phyloP scores from a whole-genome alignment of 2,113 vertebrate genomes.

The Bubo scandiacus region DNA sequence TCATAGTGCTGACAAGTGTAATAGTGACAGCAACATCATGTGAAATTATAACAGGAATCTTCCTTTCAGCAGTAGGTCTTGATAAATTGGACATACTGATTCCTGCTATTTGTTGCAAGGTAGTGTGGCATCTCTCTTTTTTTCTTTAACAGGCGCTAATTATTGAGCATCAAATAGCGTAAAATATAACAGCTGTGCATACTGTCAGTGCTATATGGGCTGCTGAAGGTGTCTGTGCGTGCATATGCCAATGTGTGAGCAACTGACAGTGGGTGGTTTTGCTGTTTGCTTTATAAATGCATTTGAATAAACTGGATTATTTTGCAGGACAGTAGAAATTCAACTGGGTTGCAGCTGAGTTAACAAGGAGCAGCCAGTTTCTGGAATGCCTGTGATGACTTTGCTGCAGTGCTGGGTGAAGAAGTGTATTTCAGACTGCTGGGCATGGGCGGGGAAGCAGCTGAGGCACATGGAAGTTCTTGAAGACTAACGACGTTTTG shows the following conservation, averaged over 20 bases:
- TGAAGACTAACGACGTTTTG: background rate
- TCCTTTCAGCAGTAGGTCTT: conserved; percentile 67
- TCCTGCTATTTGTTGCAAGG: conserved; percentile 69
- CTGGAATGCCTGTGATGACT: background rate
- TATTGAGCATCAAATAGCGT: conserved; percentile 87
- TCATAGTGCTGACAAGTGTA: conserved; percentile 77
- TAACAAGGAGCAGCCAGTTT: conserved; percentile 3
- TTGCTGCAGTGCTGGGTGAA: background rate
- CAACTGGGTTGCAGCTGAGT: conserved; percentile 31
- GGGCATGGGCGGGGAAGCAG: background rate
- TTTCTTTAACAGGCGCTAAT: conserved; percentile 80
- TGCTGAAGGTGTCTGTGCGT: conserved; percentile 74
- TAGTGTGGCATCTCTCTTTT: conserved; percentile 58
- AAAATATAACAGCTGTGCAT: conserved; percentile 83
- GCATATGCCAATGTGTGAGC: conserved; percentile 72
- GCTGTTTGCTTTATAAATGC: conserved; percentile 60
- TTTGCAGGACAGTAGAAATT: conserved; percentile 40
- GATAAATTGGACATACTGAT: conserved; percentile 66
- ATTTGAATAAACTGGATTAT: conserved; percentile 48
- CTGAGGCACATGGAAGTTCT: background rate
- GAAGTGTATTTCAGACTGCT: background rate
- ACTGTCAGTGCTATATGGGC: conserved; percentile 80
- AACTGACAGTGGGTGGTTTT: conserved; percentile 82
- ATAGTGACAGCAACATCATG: conserved; percentile 79
- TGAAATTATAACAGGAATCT: conserved; percentile 75